Evolutionary conservation across 2,888 invertebrate genomes (phyloP).

Genomic region (Sicus ferrugineus): DNA sequence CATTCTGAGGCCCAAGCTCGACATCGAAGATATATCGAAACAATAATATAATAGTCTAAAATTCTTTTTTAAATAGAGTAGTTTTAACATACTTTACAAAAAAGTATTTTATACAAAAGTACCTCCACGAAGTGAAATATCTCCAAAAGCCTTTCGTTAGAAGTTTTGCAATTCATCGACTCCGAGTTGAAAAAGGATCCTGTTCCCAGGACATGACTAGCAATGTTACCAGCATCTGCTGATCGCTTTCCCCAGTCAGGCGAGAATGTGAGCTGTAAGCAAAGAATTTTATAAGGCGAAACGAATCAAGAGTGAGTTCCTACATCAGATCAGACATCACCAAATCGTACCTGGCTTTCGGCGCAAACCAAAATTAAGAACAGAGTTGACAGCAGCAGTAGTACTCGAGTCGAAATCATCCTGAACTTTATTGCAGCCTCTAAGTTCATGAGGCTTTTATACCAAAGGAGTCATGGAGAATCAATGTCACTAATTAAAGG

Average conservation of each 20-base stretch:
- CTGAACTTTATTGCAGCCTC: slow-evolving; percentile 35
- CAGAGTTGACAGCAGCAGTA: slow-evolving; percentile 46
- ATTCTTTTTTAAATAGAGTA: neutral
- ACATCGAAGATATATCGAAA: too few relatives aligned
- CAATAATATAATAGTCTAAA: neutral
- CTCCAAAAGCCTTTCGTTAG: slow-evolving; percentile 60
- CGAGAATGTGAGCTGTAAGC: slow-evolving; percentile 55
- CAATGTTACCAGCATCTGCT: slow-evolving; percentile 40
- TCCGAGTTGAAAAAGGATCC: slow-evolving; percentile 52
- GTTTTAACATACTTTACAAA: neutral
- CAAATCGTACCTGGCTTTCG: slow-evolving; percentile 48
- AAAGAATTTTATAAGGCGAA: neutral
- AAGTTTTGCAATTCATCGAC: slow-evolving; percentile 55
- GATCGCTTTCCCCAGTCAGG: slow-evolving; percentile 61
- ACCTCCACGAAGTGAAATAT: slow-evolving; percentile 62
- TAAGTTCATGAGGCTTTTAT: slow-evolving; percentile 1
- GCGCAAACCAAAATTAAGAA: slow-evolving; percentile 51
- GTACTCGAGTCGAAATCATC: slow-evolving; percentile 54
- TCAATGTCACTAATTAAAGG: slow-evolving; percentile 3
- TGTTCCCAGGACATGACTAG: slow-evolving; percentile 37
- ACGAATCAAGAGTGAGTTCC: slow-evolving; percentile 21
- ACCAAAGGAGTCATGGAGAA: neutral
- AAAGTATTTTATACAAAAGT: neutral
- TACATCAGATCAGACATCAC: too few relatives aligned
- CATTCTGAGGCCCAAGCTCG: too few relatives aligned